These are phyloP conservation scores for Blastomussa wellsi DNA, from an alignment of 92 coral and sea anemone genomes.

Conservation along the genomic window DNA sequence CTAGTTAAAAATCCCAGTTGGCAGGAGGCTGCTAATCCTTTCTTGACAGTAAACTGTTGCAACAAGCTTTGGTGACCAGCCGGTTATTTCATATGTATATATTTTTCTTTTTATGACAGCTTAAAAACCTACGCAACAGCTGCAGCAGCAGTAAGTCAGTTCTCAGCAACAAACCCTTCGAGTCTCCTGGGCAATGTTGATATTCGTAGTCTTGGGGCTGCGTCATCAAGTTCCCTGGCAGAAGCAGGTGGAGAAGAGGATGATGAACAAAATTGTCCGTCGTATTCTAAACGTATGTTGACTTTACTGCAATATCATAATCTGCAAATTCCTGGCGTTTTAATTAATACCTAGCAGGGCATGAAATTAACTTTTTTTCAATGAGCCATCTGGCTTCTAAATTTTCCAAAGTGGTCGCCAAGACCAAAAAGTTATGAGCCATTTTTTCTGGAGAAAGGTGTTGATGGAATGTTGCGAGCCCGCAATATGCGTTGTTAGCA, in stretches of 20 bases:
- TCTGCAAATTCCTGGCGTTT: background rate
- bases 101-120: background rate
- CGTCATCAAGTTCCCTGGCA: conserved; percentile 56
- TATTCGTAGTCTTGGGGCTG: conserved; percentile 51
- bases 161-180: conserved; percentile 35
- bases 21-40: too few relatives aligned
- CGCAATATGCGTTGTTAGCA: too few relatives aligned
- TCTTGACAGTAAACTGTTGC: background rate
- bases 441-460: too few relatives aligned
- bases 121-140: conserved; percentile 34
- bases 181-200: conserved; percentile 57
- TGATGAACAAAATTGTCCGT: conserved; percentile 80
- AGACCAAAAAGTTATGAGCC: too few relatives aligned
- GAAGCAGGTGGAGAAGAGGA: conserved; percentile 74
- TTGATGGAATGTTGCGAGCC: too few relatives aligned
- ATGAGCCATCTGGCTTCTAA: too few relatives aligned
- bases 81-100: too few relatives aligned
- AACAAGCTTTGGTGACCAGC: background rate
- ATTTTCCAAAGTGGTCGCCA: too few relatives aligned
- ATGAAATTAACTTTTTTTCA: too few relatives aligned
- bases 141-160: conserved; percentile 33
- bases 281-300: conserved; percentile 8
- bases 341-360: too few relatives aligned
- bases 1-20: too few relatives aligned
- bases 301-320: too few relatives aligned